These are phyloP conservation scores for Indicator maculatus DNA, from an alignment of 2,113 vertebrate genomes.

Conservation along the genomic window DNA sequence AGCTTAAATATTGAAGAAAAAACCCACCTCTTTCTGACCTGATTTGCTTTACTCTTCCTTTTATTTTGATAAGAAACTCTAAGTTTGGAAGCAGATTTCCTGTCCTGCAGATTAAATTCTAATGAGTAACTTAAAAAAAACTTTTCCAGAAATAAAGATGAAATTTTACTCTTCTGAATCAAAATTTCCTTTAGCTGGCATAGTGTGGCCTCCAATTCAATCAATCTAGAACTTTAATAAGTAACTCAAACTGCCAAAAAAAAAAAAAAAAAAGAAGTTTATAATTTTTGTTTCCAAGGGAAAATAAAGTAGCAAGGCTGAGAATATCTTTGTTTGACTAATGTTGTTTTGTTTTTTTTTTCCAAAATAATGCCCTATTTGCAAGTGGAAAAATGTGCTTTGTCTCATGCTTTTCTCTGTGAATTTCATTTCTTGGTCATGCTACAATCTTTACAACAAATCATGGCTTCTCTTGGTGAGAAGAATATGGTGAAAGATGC, in stretches of 20 bases:
- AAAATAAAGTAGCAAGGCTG: background rate
- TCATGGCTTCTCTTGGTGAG: background rate
- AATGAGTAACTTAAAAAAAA: background rate
- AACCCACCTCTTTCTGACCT: rapidly evolving
- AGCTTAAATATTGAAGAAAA: background rate
- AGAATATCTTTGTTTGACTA: background rate
- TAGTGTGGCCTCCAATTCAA: rapidly evolving
- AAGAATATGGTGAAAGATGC: background rate
- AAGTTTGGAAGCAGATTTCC: background rate
- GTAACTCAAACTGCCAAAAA: background rate
- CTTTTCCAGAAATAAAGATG: background rate
- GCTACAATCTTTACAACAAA: background rate
- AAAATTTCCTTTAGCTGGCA: background rate
- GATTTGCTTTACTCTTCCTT: background rate
- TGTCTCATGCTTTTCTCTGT: background rate
- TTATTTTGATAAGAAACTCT: background rate
- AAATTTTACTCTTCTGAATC: background rate
- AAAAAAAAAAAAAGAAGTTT: background rate
- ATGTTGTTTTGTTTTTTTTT: background rate
- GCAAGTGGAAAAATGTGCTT: background rate
- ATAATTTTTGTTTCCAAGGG: background rate
- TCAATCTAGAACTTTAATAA: background rate
- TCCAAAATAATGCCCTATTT: background rate
- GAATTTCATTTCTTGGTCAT: background rate
- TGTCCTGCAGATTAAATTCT: background rate